phyloP scores from a whole-genome alignment of 2,113 vertebrate species.

The Tragelaphus buxtoni region DNA sequence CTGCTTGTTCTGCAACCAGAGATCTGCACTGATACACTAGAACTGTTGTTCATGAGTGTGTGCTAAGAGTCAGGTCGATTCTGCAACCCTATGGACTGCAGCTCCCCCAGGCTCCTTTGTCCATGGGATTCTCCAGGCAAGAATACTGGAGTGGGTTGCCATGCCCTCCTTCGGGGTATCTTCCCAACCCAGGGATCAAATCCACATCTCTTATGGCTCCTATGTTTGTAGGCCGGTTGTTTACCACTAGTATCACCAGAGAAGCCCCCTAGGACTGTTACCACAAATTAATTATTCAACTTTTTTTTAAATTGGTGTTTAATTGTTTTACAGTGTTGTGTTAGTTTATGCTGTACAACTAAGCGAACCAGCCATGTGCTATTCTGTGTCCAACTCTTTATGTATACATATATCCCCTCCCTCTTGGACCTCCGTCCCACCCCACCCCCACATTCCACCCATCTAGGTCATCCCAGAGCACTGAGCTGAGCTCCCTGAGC shows the following conservation, averaged over 20 bases:
- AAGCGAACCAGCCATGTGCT: neutral
- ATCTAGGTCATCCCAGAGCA: neutral
- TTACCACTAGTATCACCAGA: neutral
- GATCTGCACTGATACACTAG: neutral
- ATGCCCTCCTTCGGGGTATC: neutral
- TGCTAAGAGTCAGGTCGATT: neutral
- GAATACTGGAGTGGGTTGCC: neutral
- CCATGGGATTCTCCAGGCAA: neutral
- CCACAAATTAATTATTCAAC: neutral
- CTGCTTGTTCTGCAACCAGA: neutral
- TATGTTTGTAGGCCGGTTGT: neutral
- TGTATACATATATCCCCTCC: neutral
- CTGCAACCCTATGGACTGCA: neutral
- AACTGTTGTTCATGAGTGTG: neutral
- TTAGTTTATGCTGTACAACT: neutral
- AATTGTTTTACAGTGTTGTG: neutral
- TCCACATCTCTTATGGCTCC: neutral
- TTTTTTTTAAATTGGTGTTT: neutral
- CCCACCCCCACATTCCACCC: neutral
- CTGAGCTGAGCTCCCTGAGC: neutral
- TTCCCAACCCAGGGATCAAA: neutral
- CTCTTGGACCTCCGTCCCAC: neutral
- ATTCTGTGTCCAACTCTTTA: neutral
- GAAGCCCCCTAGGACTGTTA: neutral
- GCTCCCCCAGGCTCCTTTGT: neutral